Evolutionary conservation across 2,113 vertebrate species (phyloP).

Genomic region (Turdus rufiventris): DNA sequence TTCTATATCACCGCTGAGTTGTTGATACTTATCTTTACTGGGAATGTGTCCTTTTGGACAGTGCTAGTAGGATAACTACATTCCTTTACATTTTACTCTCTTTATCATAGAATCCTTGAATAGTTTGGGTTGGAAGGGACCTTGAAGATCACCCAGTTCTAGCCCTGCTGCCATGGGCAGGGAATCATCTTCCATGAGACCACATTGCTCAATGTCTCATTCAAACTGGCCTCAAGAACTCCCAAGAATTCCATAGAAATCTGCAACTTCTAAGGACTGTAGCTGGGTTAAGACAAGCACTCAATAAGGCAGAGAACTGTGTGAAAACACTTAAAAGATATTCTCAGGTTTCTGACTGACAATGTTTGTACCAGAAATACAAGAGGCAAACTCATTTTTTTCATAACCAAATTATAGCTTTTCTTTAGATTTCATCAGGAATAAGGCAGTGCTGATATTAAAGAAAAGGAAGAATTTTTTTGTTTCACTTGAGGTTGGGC

Average conservation of each 20-base stretch:
- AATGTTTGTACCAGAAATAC: not conserved
- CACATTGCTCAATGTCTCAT: not conserved
- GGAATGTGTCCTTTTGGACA: not conserved
- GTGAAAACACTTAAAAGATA: not conserved
- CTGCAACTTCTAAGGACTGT: not conserved
- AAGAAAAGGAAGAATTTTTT: not conserved
- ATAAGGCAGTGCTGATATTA: not conserved
- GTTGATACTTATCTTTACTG: not conserved
- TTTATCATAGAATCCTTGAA: not conserved
- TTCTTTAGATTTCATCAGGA: not conserved
- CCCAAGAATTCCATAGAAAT: too few relatives aligned
- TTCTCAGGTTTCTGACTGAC: not conserved
- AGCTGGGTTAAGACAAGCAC: not conserved
- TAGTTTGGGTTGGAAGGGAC: not conserved
- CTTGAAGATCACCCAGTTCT: not conserved
- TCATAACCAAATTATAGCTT: not conserved
- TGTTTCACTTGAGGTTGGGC: not conserved
- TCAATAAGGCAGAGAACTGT: not conserved
- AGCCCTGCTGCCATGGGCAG: rapidly evolving
- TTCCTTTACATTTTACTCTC: not conserved
- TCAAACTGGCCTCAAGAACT: not conserved
- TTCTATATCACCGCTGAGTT: not conserved
- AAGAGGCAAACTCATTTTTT: not conserved
- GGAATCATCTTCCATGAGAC: not conserved
- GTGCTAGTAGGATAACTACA: not conserved